Conservation (phyloP, 2,113 vertebrate species). For the Nerophis lumbriciformis region DNA sequence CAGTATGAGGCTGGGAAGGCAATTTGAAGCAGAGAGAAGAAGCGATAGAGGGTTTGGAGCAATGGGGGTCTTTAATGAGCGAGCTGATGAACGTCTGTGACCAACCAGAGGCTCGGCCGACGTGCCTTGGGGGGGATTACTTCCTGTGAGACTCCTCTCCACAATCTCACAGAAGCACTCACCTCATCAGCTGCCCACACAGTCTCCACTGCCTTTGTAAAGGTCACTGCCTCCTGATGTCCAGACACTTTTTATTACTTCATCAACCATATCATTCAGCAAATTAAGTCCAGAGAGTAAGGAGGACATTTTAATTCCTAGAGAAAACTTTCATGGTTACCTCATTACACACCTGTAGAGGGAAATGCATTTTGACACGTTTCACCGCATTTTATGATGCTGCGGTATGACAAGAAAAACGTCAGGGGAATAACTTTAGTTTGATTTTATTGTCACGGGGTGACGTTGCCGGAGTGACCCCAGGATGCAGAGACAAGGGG, state of each 20-base stretch:
- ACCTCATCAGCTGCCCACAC: slow-evolving; percentile 21
- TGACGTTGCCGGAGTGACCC: too few relatives aligned
- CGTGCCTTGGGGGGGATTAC: slow-evolving; percentile 40
- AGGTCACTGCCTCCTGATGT: not conserved
- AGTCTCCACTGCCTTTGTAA: slow-evolving; percentile 1
- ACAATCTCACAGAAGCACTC: slow-evolving; percentile 33
- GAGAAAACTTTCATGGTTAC: not conserved
- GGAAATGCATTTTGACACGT: not conserved
- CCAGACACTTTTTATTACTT: not conserved
- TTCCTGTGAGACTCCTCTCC: slow-evolving; percentile 28
- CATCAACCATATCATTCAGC: not conserved
- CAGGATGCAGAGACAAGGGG: too few relatives aligned
- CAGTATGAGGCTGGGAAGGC: slow-evolving; percentile 61
- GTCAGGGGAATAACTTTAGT: too few relatives aligned
- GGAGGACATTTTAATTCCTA: not conserved
- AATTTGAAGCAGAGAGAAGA: slow-evolving; percentile 55
- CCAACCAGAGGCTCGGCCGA: slow-evolving; percentile 27
- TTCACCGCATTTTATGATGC: not conserved
- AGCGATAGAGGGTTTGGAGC: slow-evolving; percentile 20
- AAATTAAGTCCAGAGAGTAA: not conserved
- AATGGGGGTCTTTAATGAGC: slow-evolving; percentile 51
- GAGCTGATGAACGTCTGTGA: slow-evolving; percentile 46
- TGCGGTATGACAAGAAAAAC: too few relatives aligned
- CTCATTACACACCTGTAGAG: not conserved
- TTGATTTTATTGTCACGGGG: too few relatives aligned